Base-by-base conservation (phyloP, 2,113 vertebrate genomes). In the Phaethornis superciliosus region DNA sequence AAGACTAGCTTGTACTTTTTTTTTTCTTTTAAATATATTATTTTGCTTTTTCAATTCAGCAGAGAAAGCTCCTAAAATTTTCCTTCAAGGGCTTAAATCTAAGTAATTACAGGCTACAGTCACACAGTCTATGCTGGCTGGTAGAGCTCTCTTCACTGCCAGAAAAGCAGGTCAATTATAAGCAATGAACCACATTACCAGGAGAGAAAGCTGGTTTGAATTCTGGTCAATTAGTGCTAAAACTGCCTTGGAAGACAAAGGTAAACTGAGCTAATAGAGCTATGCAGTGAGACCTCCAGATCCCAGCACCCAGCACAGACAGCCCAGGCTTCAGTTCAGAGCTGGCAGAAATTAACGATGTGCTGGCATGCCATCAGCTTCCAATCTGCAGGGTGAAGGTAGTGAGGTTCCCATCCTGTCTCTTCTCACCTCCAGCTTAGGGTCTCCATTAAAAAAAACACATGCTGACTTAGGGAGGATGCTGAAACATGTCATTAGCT, bases 141-240 rank as follows among this genome's bases (percentile, higher is more conserved):
- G 69, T 37, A 47, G 15, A 84, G 78, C 74, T 49, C 65, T 80
- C 88, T 59, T 85, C 37, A 19, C 94, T 92, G 95, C 96, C 95
- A 90, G 95, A 65, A 92, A 44, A 92, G 81, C 83, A 42, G 91
- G 81, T 94, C 95, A 94, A 71, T 90, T 72, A 89, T 9, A 77
- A 90, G 95, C 93, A 89, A 90, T 75, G 94, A 93, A 72, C 83
- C 89, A 33, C 86, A 68, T 76, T 28, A 89, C 65, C 89, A 24
- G 74, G 68, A 93, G 83, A 88, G 67, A 92, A 93, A 93, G 77
- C 69, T 76, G 70, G 65, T 93, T 71, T 90, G 93, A 82, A 94
- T 95, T 87, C 93, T 93, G 62, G 33, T 90, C 93, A 94, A 91
- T 96, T 94, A 95, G 74, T 49, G 86, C 81, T 87, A 80, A 83